phyloP scores from a whole-genome alignment of 1,140 invertebrate species.

The Leptinotarsa defecta region DNA sequence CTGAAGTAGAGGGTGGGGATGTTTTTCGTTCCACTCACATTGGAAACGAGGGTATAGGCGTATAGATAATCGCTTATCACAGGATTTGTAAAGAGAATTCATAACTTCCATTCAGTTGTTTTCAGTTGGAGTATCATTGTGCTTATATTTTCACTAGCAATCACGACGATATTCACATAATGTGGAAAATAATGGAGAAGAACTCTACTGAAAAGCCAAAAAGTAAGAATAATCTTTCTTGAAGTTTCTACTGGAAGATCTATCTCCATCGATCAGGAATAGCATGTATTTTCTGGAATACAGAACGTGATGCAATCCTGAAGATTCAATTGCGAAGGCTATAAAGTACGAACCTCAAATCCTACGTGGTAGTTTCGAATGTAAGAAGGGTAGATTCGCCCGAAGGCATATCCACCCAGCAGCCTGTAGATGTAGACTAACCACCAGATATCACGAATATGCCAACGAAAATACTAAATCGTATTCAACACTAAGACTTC shows the following conservation, averaged over 20 bases:
- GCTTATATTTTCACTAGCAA: too few species aligned
- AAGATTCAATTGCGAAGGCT: constrained; percentile 13
- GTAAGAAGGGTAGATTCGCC: neutral
- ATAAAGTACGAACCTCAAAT: constrained; percentile 7
- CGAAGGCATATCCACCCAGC: neutral
- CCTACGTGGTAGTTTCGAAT: constrained; percentile 18
- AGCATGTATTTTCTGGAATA: neutral
- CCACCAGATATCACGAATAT: neutral
- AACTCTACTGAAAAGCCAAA: too few species aligned
- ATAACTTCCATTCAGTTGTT: too few species aligned
- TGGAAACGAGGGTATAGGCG: too few species aligned
- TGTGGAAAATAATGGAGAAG: too few species aligned
- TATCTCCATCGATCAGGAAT: neutral
- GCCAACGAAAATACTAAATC: neutral
- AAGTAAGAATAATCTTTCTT: neutral
- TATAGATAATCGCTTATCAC: too few species aligned
- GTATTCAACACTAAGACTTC: neutral
- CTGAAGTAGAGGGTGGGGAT: too few species aligned
- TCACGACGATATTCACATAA: too few species aligned
- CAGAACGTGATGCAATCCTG: neutral
- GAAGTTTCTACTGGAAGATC: neutral
- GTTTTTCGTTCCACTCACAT: too few species aligned
- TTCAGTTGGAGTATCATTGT: too few species aligned
- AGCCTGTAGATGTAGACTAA: constrained; percentile 11
- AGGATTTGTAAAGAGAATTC: too few species aligned